Conservation (phyloP, 2,113 vertebrate species). For the Gulo gulo region DNA sequence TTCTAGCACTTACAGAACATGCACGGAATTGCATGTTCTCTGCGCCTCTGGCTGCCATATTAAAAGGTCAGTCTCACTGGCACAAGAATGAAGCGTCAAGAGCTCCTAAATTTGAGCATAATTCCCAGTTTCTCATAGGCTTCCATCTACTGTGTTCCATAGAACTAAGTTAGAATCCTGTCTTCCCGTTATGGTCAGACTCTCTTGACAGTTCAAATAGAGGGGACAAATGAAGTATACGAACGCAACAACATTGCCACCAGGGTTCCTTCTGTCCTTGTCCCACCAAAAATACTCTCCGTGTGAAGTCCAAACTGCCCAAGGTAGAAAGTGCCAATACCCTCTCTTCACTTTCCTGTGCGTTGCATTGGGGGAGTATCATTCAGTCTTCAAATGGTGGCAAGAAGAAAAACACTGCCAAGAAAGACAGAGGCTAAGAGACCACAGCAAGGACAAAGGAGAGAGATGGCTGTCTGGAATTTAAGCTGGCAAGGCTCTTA, state of each 20-base stretch:
- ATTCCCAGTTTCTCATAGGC: not conserved
- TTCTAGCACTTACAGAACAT: not conserved
- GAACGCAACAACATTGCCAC: not conserved
- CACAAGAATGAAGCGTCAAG: not conserved
- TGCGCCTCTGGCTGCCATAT: not conserved
- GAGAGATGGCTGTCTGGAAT: not conserved
- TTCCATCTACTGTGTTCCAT: not conserved
- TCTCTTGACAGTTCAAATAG: not conserved
- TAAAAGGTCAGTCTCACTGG: not conserved
- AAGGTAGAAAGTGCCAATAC: not conserved
- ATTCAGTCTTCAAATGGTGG: not conserved
- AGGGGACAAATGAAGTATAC: not conserved
- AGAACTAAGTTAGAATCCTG: not conserved
- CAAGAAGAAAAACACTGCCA: not conserved
- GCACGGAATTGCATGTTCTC: not conserved
- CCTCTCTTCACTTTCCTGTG: not conserved
- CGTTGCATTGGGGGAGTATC: not conserved
- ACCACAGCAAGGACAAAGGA: no score
- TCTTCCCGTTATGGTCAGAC: not conserved
- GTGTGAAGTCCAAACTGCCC: not conserved
- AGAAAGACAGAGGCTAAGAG: not conserved
- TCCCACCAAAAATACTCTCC: not conserved
- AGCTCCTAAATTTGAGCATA: not conserved
- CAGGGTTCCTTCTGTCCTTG: not conserved
- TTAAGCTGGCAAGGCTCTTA: not conserved